A percentile compares a stretch with the other conserved stretches of the same genome.
Conservation (phyloP, 2,113 vertebrate species). For the Mystacornis crossleyi region DNA sequence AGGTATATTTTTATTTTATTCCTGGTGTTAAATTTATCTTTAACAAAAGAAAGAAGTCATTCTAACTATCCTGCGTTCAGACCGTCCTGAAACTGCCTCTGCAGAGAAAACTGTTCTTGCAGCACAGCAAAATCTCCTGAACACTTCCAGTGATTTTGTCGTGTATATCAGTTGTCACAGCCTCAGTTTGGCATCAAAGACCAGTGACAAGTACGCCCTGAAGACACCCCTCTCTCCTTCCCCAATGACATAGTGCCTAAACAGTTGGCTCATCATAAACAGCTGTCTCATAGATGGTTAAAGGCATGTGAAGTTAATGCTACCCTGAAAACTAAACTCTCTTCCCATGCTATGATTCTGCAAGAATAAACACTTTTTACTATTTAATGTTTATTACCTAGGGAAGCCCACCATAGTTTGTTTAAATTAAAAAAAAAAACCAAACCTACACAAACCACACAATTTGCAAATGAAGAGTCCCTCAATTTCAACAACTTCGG, state of each 20-base stretch:
- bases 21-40: background rate
- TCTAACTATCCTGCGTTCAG: background rate
- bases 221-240: background rate
- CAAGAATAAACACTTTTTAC: background rate
- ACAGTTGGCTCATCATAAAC: background rate
- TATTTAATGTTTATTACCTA: background rate
- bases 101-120: background rate
- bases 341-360: background rate
- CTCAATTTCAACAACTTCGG: background rate
- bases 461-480: background rate
- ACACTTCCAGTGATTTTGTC: background rate
- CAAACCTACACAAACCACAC: background rate
- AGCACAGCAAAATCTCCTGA: background rate
- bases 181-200: background rate
- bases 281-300: background rate
- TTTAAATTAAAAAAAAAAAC: background rate
- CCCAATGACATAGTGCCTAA: background rate
- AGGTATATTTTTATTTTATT: background rate
- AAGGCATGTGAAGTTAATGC: background rate
- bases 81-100: background rate
- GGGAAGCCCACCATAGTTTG: background rate
- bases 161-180: background rate
- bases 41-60: background rate
- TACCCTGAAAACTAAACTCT: background rate
- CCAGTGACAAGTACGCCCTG: background rate